A percentile compares a stretch with the other conserved stretches of the same genome.
Evolutionary conservation across 1,140 invertebrate genomes (phyloP).

Genomic region (Reticulitermes speratus): DNA sequence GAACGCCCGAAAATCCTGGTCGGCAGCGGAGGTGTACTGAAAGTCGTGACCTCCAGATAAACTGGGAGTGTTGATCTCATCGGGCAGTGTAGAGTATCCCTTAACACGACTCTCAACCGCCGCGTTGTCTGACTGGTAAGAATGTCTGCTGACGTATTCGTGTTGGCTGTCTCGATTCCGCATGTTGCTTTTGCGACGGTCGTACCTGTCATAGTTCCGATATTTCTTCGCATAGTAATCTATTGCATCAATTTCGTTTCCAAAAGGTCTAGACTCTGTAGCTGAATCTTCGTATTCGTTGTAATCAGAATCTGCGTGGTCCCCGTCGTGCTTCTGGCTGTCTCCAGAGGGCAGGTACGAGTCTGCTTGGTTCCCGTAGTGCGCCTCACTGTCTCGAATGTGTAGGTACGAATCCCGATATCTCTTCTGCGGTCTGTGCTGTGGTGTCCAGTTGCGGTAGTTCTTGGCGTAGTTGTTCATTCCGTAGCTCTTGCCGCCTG

Average conservation of each 20-base stretch:
- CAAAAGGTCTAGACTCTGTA: neutral
- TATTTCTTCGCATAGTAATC: neutral
- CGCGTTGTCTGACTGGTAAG: neutral
- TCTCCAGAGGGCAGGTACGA: no score
- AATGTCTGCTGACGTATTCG: neutral
- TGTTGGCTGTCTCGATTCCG: neutral
- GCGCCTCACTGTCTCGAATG: neutral
- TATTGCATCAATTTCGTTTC: neutral
- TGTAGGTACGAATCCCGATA: neutral
- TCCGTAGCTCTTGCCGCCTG: neutral
- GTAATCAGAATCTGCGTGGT: neutral
- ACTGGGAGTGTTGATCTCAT: neutral
- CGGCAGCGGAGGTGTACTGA: neutral
- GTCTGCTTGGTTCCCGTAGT: no score
- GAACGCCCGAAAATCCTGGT: neutral
- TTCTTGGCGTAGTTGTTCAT: neutral
- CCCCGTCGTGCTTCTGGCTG: no score
- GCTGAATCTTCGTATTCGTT: neutral
- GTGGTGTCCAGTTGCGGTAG: slow-evolving; percentile 5
- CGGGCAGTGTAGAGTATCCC: neutral
- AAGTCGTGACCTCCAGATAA: neutral
- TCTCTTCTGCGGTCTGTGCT: neutral
- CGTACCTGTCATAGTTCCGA: neutral
- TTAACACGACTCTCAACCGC: neutral
- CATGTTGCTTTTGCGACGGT: no score